Evolutionary conservation across 1,140 invertebrate genomes (phyloP), one percentile per base, ranked within the genome.

Genomic region (Drosophila kepulauana): DNA sequence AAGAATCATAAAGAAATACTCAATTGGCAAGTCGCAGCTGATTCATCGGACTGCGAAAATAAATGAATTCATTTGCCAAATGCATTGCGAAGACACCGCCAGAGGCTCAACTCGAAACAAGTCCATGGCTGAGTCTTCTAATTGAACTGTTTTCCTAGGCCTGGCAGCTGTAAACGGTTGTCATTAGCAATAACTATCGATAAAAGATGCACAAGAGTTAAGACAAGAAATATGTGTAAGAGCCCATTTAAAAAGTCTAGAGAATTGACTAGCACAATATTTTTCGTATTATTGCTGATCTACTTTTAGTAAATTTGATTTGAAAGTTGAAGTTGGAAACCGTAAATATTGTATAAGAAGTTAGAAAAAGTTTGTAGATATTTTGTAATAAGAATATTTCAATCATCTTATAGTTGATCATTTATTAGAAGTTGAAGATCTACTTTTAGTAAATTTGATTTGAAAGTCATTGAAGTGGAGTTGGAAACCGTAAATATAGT

Each of bases 41-140:
- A 85, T 85, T 85, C 81, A 85, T 85, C 81, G 81, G 79, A 71
- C 43, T 25, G 10, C 38, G 16, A 46, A 78, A 78, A 72, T 70
- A 85, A 85, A 85, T 85, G 81, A 85, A 85, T 85, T 85, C 81
- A 85, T 85, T 85, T 85, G 81, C 68, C 46, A 72, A 77, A 84
- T 71, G 67, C 73, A 43, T 46, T 51, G 46, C 52, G 35, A 78
- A 69, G 77, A 65, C 64, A 25, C 41, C 11, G 63, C 76, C 66
- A 35, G 45, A 59, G 76, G 57, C 28, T 46, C 28, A 28, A 30
- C 16, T 33, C 7, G 33, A 7, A 38, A 10, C 35, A 13, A 49
- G 4, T 43, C 41, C 15, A 57, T 16, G 35, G 13, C 62, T 38
- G 30, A 46, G 57, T 45, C 73, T 75, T 82, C 81, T 80, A 82